Conservation (phyloP, 2,797 vertebrate species). For the Antennarius maculatus region DNA sequence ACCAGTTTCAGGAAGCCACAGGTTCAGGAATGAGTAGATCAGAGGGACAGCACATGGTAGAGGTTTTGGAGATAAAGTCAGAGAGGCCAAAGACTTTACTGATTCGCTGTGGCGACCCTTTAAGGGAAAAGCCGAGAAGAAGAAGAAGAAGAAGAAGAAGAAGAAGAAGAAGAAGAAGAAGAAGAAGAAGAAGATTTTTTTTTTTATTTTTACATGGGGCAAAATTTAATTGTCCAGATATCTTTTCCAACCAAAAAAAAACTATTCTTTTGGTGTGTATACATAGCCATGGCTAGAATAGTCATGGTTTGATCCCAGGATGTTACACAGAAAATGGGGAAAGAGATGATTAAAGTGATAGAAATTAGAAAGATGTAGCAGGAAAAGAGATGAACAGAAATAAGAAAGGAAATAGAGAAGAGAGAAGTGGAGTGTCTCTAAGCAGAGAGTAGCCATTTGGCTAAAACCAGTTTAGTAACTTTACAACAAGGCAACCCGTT, state of each 20-base stretch:
- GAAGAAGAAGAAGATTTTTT: no score
- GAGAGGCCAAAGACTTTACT: no score
- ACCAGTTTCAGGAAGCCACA: no score
- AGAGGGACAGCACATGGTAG: no score
- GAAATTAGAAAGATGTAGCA: constrained; percentile 31
- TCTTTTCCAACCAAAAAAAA: constrained; percentile 80
- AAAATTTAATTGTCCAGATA: constrained; percentile 77
- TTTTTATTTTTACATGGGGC: constrained; percentile 79
- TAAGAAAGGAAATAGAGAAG: constrained; percentile 48
- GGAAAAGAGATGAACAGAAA: constrained; percentile 29
- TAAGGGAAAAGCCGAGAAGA: no score
- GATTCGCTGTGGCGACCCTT: no score
- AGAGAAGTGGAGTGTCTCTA: constrained; percentile 60
- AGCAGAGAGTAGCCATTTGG: constrained; percentile 51
- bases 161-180: no score
- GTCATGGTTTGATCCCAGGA: constrained; percentile 84
- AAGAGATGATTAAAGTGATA: constrained; percentile 39
- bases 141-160: no score
- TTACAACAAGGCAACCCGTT: constrained; percentile 63
- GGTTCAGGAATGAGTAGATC: no score
- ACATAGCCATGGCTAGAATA: constrained; percentile 72
- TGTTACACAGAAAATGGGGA: constrained; percentile 76
- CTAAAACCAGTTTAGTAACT: constrained; percentile 55
- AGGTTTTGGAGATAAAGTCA: no score
- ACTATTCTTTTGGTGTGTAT: constrained; percentile 50